Conservation (phyloP, 2,113 vertebrate species). For the Alexandromys fortis region DNA sequence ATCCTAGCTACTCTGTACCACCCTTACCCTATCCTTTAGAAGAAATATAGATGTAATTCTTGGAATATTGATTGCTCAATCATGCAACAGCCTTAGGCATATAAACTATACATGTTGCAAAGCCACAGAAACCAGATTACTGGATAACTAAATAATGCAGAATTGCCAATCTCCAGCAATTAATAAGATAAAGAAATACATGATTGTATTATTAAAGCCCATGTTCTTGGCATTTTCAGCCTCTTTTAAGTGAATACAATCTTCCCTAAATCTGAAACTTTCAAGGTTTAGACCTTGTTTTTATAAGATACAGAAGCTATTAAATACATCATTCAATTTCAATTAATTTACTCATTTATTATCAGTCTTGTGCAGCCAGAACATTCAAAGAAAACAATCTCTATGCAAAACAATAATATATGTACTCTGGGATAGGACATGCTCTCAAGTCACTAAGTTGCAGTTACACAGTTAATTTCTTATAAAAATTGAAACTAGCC, state of each 20-base stretch:
- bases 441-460: neutral
- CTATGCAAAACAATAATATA: conserved; percentile 9
- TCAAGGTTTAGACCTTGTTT: conserved; percentile 36
- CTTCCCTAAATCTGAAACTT: neutral
- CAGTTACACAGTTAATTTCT: conserved; percentile 25
- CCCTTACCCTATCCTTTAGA: neutral
- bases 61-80: neutral
- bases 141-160: neutral
- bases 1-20: neutral
- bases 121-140: neutral
- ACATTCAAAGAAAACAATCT: neutral
- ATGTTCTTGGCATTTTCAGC: neutral
- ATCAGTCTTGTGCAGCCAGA: neutral
- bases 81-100: neutral
- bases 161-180: neutral
- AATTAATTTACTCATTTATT: conserved; percentile 53
- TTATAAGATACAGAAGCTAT: conserved; percentile 21
- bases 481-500: conserved; percentile 34
- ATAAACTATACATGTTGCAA: neutral
- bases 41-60: neutral
- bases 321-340: conserved; percentile 12
- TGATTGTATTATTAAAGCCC: neutral
- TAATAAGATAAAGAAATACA: neutral
- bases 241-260: conserved; percentile 15
- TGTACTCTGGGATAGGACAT: neutral